Conservation (phyloP, 2,797 vertebrate genomes). For the Enteromius radiatus region DNA sequence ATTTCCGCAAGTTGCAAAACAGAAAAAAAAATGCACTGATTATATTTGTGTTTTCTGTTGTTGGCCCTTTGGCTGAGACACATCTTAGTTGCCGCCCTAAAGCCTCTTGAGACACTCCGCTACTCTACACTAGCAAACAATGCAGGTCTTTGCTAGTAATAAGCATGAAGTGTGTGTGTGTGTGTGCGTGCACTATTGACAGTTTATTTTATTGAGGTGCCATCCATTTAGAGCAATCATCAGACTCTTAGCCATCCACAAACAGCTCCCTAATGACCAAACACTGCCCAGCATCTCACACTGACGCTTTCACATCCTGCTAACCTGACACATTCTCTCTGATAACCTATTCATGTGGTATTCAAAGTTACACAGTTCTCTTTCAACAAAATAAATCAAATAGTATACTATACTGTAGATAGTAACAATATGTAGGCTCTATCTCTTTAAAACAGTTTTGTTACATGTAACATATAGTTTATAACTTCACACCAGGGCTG, state of each 20-base stretch:
- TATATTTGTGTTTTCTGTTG: neutral
- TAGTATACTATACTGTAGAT: neutral
- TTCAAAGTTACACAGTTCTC: neutral
- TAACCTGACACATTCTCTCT: neutral
- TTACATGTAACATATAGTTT: neutral
- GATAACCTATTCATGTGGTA: neutral
- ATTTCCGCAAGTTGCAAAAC: neutral
- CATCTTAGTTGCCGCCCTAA: neutral
- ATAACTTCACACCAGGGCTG: neutral
- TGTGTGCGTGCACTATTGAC: neutral
- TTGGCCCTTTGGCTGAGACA: no score
- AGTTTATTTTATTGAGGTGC: slow-evolving; percentile 36
- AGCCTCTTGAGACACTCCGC: neutral
- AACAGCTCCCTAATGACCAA: slow-evolving; percentile 67
- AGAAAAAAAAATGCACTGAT: neutral
- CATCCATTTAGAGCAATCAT: slow-evolving; percentile 59
- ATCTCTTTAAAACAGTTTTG: neutral
- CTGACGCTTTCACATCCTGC: neutral
- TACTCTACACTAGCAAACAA: neutral
- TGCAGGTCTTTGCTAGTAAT: neutral
- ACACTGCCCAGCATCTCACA: neutral
- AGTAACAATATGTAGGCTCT: neutral
- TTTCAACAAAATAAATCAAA: neutral
- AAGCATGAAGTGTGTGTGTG: neutral
- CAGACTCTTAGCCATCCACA: slow-evolving; percentile 69